Conservation (phyloP, 2,797 vertebrate species). For the Galagoides demidoff region DNA sequence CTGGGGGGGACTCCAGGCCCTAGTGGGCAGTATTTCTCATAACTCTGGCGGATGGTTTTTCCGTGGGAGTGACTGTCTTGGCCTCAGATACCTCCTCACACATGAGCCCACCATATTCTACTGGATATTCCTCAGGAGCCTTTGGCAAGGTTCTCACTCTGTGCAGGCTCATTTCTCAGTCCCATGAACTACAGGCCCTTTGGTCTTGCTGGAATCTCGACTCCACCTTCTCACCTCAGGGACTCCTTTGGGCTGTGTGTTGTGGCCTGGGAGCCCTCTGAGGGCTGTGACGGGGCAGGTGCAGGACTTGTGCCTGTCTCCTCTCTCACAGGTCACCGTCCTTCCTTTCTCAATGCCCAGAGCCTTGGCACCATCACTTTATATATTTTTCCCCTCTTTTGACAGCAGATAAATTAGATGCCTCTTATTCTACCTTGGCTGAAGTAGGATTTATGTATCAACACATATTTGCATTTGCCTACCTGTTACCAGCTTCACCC, state of each 20-base stretch:
- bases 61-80: too few relatives aligned
- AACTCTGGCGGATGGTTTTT: neutral
- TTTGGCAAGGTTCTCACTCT: too few relatives aligned
- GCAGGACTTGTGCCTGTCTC: neutral
- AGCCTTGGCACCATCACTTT: neutral
- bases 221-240: accelerated
- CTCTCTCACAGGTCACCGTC: neutral
- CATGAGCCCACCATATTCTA: neutral
- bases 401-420: too few relatives aligned
- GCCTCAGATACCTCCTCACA: neutral
- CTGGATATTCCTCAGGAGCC: too few relatives aligned
- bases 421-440: neutral
- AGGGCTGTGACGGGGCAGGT: neutral
- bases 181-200: neutral
- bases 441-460: neutral
- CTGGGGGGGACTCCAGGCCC: neutral
- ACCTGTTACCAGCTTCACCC: accelerated
- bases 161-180: neutral
- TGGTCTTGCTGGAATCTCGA: neutral
- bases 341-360: neutral
- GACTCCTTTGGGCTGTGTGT: neutral
- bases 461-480: too few relatives aligned
- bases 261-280: neutral
- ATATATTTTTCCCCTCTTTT: neutral
- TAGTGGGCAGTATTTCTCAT: too few relatives aligned